Percentiles rank a stretch among this genome's conserved stretches.
phyloP scores from a whole-genome alignment of 1,140 invertebrate genomes.

The Oedothorax gibbosus region DNA sequence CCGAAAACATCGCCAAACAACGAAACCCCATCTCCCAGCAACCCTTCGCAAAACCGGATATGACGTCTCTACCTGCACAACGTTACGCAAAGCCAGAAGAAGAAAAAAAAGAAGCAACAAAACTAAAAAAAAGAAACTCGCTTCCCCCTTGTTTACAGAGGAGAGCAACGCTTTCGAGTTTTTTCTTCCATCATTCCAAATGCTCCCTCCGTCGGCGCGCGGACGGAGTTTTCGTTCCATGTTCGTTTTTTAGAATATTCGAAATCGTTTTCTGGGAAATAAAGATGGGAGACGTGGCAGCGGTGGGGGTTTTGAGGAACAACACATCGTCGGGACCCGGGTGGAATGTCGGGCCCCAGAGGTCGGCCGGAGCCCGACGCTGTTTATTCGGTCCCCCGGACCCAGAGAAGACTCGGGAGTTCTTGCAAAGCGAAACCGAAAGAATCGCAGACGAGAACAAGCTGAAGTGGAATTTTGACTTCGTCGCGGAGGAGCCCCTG shows the following conservation, averaged over 20 bases:
- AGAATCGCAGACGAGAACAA: constrained; percentile 1
- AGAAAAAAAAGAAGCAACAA: constrained; percentile 3
- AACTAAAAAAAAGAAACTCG: constrained; percentile 21
- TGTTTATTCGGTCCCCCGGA: constrained; percentile 58
- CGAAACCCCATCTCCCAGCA: background rate
- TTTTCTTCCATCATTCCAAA: constrained; percentile 10
- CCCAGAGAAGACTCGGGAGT: background rate
- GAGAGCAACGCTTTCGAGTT: background rate
- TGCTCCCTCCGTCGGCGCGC: constrained; percentile 13
- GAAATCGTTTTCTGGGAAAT: background rate
- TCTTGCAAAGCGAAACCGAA: constrained; percentile 19
- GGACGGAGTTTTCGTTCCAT: constrained; percentile 8
- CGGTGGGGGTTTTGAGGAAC: constrained; percentile 1
- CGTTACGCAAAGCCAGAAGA: constrained; percentile 35
- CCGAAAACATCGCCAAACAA: background rate
- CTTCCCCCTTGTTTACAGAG: constrained; percentile 54
- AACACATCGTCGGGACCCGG: background rate
- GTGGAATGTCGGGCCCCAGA: background rate
- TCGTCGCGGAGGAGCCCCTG: constrained; percentile 52
- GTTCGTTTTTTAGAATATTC: background rate
- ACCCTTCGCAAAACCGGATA: background rate
- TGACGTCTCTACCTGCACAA: constrained; percentile 58
- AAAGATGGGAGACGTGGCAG: constrained; percentile 43
- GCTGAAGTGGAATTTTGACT: constrained; percentile 62
- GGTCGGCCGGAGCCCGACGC: background rate